Evolutionary conservation across 2,888 invertebrate genomes (phyloP).

Genomic region (Plagodis pulveraria): DNA sequence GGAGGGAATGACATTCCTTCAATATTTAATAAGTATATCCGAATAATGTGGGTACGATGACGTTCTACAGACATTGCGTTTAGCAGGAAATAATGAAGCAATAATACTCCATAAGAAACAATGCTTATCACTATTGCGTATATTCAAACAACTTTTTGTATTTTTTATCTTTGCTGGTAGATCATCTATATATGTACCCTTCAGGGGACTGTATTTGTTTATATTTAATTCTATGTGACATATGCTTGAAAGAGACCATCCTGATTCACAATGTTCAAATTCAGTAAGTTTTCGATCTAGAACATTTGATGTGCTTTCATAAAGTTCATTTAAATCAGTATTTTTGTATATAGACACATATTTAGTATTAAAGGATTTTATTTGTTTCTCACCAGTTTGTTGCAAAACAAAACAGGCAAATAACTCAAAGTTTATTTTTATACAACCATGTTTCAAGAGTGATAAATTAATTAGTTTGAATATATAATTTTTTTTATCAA

Average conservation of each 20-base stretch:
- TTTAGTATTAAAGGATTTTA: too few species aligned
- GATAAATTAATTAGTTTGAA: too few species aligned
- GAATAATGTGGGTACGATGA: conserved; percentile 28
- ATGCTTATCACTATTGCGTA: neutral
- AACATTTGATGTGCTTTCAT: too few species aligned
- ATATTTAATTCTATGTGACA: conserved; percentile 1
- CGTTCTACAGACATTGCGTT: conserved; percentile 22
- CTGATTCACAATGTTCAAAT: conserved; percentile 2
- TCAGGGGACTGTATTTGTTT: conserved; percentile 1
- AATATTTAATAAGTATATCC: conserved; percentile 20
- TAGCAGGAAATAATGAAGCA: conserved; percentile 3
- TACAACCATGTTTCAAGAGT: too few species aligned
- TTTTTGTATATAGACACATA: too few species aligned
- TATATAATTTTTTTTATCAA: too few species aligned
- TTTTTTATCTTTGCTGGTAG: neutral
- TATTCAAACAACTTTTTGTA: conserved; percentile 2
- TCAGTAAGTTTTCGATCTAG: too few species aligned
- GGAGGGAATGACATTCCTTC: conserved; percentile 29
- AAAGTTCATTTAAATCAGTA: too few species aligned
- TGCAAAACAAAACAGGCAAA: too few species aligned
- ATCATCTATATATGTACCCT: neutral
- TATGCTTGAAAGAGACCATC: neutral
- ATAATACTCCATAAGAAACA: conserved; percentile 24
- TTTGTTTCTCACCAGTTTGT: too few species aligned
- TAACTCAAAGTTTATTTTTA: too few species aligned